Percentiles rank a stretch among this genome's conserved stretches.
Conservation (phyloP, 1,140 invertebrate species). For the Ylistrum balloti region DNA sequence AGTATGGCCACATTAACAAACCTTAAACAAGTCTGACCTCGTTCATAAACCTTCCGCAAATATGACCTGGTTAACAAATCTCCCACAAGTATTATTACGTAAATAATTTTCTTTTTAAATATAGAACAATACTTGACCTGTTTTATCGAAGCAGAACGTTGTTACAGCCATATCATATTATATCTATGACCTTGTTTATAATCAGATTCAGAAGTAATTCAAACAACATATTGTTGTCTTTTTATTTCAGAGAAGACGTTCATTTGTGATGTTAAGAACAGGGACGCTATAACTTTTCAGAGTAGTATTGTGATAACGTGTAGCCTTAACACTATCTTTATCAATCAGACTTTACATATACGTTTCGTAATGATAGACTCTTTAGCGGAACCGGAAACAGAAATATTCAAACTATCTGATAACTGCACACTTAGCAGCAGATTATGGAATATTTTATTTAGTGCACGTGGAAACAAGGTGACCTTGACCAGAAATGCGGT, state of each 20-base stretch:
- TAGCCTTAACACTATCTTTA: neutral
- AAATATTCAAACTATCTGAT: neutral
- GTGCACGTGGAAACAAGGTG: neutral
- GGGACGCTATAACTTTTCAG: neutral
- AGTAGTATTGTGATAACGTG: neutral
- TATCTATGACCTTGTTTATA: too few relatives aligned
- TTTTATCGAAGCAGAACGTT: too few relatives aligned
- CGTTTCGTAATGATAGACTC: neutral
- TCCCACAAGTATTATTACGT: too few relatives aligned
- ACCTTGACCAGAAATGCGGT: neutral
- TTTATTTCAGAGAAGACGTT: neutral
- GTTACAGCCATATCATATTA: too few relatives aligned
- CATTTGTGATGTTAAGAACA: neutral
- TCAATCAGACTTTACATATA: constrained; percentile 1
- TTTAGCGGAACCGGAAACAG: neutral
- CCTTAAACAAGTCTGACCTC: too few relatives aligned
- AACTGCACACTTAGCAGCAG: neutral
- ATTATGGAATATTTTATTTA: neutral
- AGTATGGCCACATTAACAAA: too few relatives aligned
- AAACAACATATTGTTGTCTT: neutral
- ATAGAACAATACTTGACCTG: too few relatives aligned
- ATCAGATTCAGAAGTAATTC: too few relatives aligned
- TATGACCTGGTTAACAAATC: too few relatives aligned
- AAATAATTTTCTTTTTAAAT: too few relatives aligned
- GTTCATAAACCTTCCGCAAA: too few relatives aligned